Conservation (phyloP, 2,888 invertebrate species). For the Norana najaformis region DNA sequence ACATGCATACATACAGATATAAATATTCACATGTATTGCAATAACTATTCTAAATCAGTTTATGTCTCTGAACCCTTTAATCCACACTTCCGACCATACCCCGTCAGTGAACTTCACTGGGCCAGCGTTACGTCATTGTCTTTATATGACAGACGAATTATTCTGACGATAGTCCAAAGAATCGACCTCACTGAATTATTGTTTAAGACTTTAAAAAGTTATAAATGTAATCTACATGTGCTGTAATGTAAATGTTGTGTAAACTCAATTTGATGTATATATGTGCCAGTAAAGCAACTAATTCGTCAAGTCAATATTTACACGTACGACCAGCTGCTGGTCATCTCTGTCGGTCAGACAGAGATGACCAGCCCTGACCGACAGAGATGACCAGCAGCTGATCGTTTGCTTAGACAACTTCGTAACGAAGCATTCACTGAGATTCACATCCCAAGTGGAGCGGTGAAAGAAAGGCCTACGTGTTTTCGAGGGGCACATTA, state of each 20-base stretch:
- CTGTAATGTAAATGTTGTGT: no score
- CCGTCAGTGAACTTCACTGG: no score
- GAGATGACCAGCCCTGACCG: no score
- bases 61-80: no score
- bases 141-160: no score
- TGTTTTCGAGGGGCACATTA: background rate
- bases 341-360: no score
- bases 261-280: background rate
- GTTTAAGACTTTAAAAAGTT: background rate
- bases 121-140: no score
- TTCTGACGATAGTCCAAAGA: background rate
- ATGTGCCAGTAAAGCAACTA: background rate
- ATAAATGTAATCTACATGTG: background rate
- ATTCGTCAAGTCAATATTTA: background rate
- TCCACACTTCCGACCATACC: no score
- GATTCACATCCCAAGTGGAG: background rate
- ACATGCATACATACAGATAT: background rate
- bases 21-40: background rate
- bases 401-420: background rate
- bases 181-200: background rate
- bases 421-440: background rate
- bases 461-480: background rate
- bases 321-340: no score
- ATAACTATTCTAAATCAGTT: background rate
- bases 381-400: background rate